phyloP scores from a whole-genome alignment of 2,797 vertebrate genomes.

The Ctenochaetus hawaiiensis region DNA sequence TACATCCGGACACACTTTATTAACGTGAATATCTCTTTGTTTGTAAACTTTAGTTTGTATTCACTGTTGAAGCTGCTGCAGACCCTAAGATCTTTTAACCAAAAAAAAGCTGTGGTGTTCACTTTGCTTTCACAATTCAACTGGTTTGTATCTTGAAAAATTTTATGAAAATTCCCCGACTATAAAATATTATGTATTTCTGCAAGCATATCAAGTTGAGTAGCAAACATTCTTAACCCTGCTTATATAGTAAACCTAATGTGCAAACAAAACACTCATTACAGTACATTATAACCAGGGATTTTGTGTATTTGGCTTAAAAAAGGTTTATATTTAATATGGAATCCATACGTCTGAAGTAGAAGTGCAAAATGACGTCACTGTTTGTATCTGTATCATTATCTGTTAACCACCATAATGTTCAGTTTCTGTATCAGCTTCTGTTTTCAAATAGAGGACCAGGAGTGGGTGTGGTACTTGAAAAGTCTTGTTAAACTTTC shows the following conservation, averaged over 20 bases:
- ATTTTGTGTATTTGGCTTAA: background rate
- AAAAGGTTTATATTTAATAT: background rate
- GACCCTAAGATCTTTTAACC: background rate
- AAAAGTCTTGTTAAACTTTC: too few species aligned
- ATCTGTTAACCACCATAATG: too few species aligned
- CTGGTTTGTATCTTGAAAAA: background rate
- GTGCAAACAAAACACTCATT: background rate
- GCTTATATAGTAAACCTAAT: background rate
- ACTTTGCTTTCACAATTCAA: background rate
- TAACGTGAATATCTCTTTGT: background rate
- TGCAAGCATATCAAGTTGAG: background rate
- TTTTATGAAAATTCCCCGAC: background rate
- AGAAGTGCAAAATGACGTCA: too few species aligned
- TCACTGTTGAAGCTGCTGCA: background rate
- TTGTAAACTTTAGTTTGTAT: background rate
- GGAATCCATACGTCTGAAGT: too few species aligned
- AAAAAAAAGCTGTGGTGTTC: background rate
- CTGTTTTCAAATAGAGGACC: too few species aligned
- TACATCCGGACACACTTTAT: slow-evolving; percentile 24
- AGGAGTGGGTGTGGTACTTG: too few species aligned
- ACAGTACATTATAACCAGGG: background rate
- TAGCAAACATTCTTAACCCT: background rate
- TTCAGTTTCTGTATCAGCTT: too few species aligned
- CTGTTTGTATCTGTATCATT: too few species aligned
- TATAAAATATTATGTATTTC: too few species aligned